phyloP scores from a whole-genome alignment of 2,113 vertebrate genomes.

The Clarias macrocephalus region DNA sequence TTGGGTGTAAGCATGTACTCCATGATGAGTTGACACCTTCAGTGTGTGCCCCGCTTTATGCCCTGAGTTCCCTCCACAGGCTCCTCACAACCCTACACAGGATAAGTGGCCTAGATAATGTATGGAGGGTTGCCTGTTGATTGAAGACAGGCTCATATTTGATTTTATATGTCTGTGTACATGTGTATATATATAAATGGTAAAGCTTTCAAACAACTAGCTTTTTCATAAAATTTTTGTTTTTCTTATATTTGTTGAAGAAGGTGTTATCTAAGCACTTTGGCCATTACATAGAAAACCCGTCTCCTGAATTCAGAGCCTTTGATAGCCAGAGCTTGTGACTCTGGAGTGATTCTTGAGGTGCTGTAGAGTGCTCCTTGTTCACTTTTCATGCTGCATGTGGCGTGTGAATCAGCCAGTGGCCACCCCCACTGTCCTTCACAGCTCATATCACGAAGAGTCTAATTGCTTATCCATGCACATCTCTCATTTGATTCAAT shows the following conservation, averaged over 20 bases:
- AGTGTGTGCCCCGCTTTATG: too few relatives aligned
- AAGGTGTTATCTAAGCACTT: not conserved
- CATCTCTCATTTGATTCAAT: not conserved
- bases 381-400: conserved; percentile 28
- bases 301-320: not conserved
- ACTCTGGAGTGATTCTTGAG: conserved; percentile 11
- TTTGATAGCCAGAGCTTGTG: not conserved
- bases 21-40: too few relatives aligned
- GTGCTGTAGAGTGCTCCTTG: conserved; percentile 20
- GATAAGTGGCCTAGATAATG: too few relatives aligned
- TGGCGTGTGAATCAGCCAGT: conserved; percentile 25
- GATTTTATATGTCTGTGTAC: too few relatives aligned
- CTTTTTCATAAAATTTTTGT: not conserved
- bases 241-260: not conserved
- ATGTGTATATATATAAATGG: too few relatives aligned
- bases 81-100: too few relatives aligned
- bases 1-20: too few relatives aligned
- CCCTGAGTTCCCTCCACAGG: too few relatives aligned
- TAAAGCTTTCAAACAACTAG: not conserved
- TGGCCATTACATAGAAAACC: conserved; percentile 6
- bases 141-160: not conserved
- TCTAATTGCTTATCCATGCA: conserved; percentile 14
- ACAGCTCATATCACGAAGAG: conserved; percentile 7
- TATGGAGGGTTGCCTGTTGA: not conserved
- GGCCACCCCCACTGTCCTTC: conserved; percentile 32